Evolutionary conservation across 2,113 vertebrate species (phyloP).

Genomic region (Setophaga petechia): DNA sequence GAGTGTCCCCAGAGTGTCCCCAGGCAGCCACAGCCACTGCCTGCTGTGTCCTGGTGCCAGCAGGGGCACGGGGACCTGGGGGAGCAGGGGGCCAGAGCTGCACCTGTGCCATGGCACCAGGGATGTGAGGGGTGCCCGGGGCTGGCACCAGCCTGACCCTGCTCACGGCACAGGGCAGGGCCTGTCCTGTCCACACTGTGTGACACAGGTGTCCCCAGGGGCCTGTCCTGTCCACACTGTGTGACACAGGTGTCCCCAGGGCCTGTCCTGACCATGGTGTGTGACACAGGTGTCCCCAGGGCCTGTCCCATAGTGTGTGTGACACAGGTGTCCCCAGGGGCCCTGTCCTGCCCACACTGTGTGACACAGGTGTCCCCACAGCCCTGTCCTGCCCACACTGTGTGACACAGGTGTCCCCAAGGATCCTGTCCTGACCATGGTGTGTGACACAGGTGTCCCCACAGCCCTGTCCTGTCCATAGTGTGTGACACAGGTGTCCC

Average conservation of each 20-base stretch:
- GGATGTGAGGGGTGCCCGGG: accelerated
- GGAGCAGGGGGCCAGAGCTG: not conserved
- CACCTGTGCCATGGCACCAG: accelerated
- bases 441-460: too few species aligned
- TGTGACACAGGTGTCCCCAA: too few species aligned
- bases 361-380: not conserved
- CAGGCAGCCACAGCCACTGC: not conserved
- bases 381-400: not conserved
- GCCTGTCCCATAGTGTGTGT: accelerated
- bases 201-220: too few species aligned
- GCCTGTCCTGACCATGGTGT: too few species aligned
- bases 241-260: too few species aligned
- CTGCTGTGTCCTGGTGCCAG: not conserved
- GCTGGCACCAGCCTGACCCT: not conserved
- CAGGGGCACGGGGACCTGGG: not conserved
- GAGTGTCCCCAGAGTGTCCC: not conserved
- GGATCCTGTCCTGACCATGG: too few species aligned
- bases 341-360: accelerated
- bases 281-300: not conserved
- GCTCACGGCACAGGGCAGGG: not conserved
- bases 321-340: not conserved
- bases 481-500: too few species aligned
- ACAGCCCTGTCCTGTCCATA: too few species aligned
- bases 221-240: not conserved
- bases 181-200: not conserved